Percentiles rank a stretch among this genome's conserved stretches.
Evolutionary conservation across 2,113 vertebrate genomes (phyloP).

Genomic region (Quiscalus mexicanus): DNA sequence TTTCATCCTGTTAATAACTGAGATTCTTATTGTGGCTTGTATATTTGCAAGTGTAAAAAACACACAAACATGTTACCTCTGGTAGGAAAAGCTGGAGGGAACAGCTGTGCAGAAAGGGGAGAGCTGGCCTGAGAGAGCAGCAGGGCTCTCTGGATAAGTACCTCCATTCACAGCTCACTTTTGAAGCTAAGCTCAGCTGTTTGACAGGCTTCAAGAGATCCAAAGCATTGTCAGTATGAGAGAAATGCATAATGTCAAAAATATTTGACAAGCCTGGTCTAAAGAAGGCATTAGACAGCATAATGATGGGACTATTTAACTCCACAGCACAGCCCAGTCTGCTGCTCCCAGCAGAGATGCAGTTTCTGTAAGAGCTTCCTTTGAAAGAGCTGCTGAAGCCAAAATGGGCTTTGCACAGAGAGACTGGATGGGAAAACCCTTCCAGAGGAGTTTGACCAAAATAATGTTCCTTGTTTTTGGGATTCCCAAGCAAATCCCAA

Average conservation of each 20-base stretch:
- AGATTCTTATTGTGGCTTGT: neutral
- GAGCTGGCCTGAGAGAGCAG: neutral
- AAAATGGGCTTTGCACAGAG: neutral
- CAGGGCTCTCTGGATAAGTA: neutral
- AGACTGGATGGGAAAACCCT: neutral
- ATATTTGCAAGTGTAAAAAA: neutral
- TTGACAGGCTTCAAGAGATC: neutral
- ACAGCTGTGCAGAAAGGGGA: neutral
- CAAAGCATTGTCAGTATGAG: neutral
- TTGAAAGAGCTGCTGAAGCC: neutral
- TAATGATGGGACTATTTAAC: neutral
- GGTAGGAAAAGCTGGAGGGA: neutral
- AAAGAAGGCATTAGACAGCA: neutral
- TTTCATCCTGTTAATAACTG: neutral
- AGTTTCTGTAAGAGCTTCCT: neutral
- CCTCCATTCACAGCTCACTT: neutral
- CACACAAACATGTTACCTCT: accelerated
- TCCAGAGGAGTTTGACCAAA: neutral
- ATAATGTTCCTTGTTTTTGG: neutral
- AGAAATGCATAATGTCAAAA: neutral
- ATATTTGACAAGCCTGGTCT: neutral
- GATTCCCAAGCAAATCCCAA: neutral
- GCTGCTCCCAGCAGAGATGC: neutral
- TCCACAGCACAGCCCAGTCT: neutral
- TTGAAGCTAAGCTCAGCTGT: neutral